These are phyloP conservation scores for Dichetophora obliterata DNA, from an alignment of 2,888 invertebrate species.

Conservation along the genomic window DNA sequence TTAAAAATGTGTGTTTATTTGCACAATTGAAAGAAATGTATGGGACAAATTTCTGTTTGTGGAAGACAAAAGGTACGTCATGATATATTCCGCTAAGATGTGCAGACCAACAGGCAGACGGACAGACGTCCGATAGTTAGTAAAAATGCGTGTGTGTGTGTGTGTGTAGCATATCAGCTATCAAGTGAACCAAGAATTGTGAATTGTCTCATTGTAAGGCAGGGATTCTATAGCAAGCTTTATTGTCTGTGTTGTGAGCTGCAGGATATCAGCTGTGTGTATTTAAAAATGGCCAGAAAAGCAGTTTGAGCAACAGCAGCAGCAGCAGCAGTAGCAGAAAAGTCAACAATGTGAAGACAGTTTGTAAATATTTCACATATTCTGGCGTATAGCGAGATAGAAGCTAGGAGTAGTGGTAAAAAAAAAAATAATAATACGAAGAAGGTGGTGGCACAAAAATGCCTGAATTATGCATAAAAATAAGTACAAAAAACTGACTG, in stretches of 20 bases:
- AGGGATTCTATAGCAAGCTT: slow-evolving; percentile 1
- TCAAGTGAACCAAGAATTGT: not conserved
- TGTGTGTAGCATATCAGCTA: not conserved
- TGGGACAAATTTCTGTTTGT: not conserved
- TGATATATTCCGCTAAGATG: slow-evolving; percentile 13
- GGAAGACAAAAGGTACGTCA: not conserved
- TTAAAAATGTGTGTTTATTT: not conserved
- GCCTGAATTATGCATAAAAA: slow-evolving; percentile 10
- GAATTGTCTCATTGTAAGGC: not conserved
- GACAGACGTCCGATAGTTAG: not conserved
- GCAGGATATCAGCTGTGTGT: not conserved
- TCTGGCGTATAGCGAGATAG: not conserved
- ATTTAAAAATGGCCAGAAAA: slow-evolving; percentile 46
- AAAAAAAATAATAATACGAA: not conserved
- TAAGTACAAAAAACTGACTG: no score
- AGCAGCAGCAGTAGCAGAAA: not conserved
- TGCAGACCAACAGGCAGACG: not conserved
- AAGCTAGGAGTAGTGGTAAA: not conserved
- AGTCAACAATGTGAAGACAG: slow-evolving; percentile 7
- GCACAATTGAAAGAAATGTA: not conserved
- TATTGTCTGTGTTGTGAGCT: not conserved
- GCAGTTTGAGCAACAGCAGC: slow-evolving; percentile 37
- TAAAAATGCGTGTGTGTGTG: not conserved
- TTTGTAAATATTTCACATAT: slow-evolving; percentile 27
- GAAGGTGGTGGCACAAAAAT: not conserved